phyloP scores from a whole-genome alignment of 2,113 vertebrate species.

The Zosterops borbonicus region DNA sequence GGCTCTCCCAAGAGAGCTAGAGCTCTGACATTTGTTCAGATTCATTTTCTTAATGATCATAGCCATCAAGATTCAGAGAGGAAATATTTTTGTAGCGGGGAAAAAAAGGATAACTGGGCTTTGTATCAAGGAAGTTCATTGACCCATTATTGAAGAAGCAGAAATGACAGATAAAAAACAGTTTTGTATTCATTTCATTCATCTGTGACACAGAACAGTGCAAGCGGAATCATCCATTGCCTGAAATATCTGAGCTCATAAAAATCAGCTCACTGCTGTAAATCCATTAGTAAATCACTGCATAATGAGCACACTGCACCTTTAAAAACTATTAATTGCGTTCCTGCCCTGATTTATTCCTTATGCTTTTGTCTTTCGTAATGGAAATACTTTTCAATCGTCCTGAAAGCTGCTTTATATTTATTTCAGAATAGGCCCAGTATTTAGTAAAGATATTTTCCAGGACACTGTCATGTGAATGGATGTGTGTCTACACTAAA shows the following conservation, averaged over 20 bases:
- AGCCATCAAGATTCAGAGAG: not conserved
- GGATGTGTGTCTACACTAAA: not conserved
- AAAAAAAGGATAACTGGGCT: not conserved
- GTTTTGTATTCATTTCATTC: not conserved
- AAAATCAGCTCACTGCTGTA: slow-evolving; percentile 1
- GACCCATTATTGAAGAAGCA: not conserved
- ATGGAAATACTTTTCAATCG: not conserved
- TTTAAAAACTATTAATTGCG: slow-evolving; percentile 1
- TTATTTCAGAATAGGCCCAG: not conserved
- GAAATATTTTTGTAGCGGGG: not conserved
- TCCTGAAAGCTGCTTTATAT: not conserved
- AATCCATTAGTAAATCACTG: not conserved
- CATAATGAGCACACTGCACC: not conserved
- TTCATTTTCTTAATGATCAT: not conserved
- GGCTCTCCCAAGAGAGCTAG: not conserved
- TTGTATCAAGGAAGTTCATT: not conserved
- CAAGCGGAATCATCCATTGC: not conserved
- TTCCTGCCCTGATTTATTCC: not conserved
- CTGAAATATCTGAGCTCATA: not conserved
- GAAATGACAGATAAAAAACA: not conserved
- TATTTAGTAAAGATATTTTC: not conserved
- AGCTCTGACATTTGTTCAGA: not conserved
- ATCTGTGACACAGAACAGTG: not conserved
- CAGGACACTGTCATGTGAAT: not conserved
- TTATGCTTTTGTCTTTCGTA: not conserved